These are phyloP conservation scores for Palaemon carinicauda DNA, from an alignment of 1,140 invertebrate genomes.

Conservation along the genomic window DNA sequence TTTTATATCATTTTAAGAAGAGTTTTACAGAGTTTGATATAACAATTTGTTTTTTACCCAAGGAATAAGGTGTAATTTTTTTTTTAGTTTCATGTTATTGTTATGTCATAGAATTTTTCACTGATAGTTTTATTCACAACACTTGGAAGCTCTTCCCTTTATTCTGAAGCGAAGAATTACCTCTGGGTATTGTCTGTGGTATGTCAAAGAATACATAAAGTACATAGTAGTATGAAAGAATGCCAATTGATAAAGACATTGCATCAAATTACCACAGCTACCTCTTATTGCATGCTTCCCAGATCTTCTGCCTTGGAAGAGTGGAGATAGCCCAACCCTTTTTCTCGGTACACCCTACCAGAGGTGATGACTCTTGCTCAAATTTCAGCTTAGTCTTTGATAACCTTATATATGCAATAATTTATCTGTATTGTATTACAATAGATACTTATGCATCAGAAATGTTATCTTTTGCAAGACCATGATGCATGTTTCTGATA, in stretches of 20 bases:
- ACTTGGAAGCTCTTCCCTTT: background rate
- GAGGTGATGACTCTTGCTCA: background rate
- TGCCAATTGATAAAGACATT: background rate
- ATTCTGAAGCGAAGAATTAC: background rate
- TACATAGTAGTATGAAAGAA: background rate
- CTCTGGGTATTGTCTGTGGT: too few species aligned
- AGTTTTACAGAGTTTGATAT: background rate
- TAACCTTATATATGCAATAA: background rate
- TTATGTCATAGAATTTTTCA: background rate
- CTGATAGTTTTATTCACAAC: background rate
- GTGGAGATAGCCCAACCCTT: slow-evolving; percentile 48
- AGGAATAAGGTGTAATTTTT: background rate
- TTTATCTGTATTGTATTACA: background rate
- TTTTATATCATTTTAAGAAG: background rate
- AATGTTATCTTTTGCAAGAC: too few species aligned
- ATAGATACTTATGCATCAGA: background rate
- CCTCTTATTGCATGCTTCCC: slow-evolving; percentile 30
- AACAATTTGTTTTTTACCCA: background rate
- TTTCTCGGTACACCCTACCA: background rate
- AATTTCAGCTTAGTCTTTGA: background rate
- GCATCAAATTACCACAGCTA: background rate
- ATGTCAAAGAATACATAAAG: background rate
- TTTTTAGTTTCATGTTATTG: background rate
- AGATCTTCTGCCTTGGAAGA: slow-evolving; percentile 46
- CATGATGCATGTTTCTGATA: too few species aligned